Percentiles rank a stretch among this genome's conserved stretches.
Conservation (phyloP, 2,797 vertebrate species). For the Steatocranus sp. region DNA sequence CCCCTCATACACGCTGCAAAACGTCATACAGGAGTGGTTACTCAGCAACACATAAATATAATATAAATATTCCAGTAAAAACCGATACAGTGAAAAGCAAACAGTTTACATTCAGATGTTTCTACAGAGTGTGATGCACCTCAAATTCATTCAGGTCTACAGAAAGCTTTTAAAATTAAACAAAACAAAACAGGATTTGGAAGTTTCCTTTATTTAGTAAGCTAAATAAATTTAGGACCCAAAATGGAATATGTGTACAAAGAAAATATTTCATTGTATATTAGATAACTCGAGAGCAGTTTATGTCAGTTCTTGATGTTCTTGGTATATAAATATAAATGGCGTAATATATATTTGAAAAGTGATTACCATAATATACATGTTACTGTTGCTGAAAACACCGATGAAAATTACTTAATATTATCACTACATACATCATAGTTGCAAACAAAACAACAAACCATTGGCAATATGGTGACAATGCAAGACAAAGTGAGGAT, state of each 20-base stretch:
- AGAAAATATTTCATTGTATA: neutral
- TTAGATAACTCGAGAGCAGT: neutral
- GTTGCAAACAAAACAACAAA: neutral
- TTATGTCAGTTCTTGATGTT: neutral
- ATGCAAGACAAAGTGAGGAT: neutral
- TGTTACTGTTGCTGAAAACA: neutral
- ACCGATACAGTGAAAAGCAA: neutral
- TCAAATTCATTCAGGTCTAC: neutral
- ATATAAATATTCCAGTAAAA: neutral
- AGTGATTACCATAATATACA: neutral
- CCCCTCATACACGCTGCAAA: accelerated
- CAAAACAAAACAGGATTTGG: neutral
- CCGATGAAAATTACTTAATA: accelerated
- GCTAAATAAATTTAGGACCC: neutral
- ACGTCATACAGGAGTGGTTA: neutral
- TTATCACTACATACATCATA: neutral
- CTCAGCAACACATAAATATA: neutral
- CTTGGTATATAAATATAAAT: neutral
- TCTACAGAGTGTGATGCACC: neutral
- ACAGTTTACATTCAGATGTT: neutral
- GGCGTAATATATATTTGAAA: neutral
- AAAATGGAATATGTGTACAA: neutral
- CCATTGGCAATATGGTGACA: accelerated
- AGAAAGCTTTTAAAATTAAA: neutral
- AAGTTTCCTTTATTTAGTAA: neutral